These are phyloP conservation scores for Zootoca vivipara DNA, from an alignment of 2,113 vertebrate genomes.

Conservation along the genomic window DNA sequence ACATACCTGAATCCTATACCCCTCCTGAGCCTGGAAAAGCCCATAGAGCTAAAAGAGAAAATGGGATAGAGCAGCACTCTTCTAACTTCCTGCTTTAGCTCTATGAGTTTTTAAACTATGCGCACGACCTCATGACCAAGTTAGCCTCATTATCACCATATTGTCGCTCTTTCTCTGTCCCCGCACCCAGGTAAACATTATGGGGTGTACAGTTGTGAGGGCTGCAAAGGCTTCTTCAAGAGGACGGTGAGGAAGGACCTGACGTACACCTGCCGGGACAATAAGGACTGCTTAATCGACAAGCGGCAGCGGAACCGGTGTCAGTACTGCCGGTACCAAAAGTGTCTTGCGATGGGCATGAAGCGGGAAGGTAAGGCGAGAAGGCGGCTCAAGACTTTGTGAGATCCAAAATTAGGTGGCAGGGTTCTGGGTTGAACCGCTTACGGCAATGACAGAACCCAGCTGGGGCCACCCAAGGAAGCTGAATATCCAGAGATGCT, in stretches of 20 bases:
- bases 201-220: slow-evolving; percentile 98
- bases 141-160: no score
- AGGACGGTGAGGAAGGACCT: slow-evolving; percentile 96
- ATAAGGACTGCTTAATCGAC: slow-evolving; percentile 97
- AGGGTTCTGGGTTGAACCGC: neutral
- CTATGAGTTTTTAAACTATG: no score
- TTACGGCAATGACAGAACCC: no score
- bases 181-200: slow-evolving; percentile 91
- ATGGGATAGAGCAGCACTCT: no score
- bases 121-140: no score
- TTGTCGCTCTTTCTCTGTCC: accelerated
- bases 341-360: slow-evolving; percentile 99
- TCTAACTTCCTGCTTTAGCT: no score
- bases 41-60: no score
- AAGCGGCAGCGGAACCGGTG: slow-evolving; percentile 99
- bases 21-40: no score
- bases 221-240: slow-evolving; percentile 99
- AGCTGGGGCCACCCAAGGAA: no score
- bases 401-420: neutral
- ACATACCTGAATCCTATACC: no score
- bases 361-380: slow-evolving; percentile 94
- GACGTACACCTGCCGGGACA: slow-evolving; percentile 96
- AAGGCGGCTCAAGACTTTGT: neutral
- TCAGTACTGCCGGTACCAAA: slow-evolving; percentile 99
- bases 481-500: no score